Evolutionary conservation across 1,140 invertebrate species (phyloP).

Genomic region (Monochamus saltuarius): DNA sequence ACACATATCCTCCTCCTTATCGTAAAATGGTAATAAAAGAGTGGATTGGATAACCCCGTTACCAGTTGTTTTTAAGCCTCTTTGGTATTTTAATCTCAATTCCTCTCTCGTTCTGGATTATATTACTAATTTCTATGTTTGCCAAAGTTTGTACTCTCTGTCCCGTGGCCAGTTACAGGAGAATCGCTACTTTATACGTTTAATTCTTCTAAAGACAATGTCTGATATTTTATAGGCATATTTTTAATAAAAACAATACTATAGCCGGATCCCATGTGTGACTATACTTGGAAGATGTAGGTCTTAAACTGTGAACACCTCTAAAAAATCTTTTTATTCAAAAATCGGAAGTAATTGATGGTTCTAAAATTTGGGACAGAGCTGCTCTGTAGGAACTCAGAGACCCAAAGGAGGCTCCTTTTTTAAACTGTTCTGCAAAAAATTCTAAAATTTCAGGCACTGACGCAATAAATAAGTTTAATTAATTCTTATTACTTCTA

Average conservation of each 20-base stretch:
- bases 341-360: background rate
- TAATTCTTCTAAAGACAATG: background rate
- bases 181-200: background rate
- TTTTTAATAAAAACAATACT: constrained; percentile 3
- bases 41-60: background rate
- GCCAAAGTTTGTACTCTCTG: constrained; percentile 1
- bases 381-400: constrained; percentile 3
- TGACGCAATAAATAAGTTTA: background rate
- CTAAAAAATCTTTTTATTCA: constrained; percentile 1
- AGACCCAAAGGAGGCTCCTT: background rate
- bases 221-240: no score
- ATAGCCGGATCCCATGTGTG: constrained; percentile 3
- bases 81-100: constrained; percentile 11
- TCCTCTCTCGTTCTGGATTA: background rate
- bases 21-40: constrained; percentile 1
- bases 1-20: background rate
- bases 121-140: constrained; percentile 10
- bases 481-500: background rate
- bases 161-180: background rate
- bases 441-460: background rate
- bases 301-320: constrained; percentile 2
- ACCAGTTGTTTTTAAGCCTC: constrained; percentile 1
- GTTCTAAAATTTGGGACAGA: background rate
- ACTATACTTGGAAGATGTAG: background rate
- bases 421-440: background rate